A percentile compares a stretch with the other conserved stretches of the same genome.
phyloP scores from a whole-genome alignment of 2,113 vertebrate genomes.

The Hucho hucho region DNA sequence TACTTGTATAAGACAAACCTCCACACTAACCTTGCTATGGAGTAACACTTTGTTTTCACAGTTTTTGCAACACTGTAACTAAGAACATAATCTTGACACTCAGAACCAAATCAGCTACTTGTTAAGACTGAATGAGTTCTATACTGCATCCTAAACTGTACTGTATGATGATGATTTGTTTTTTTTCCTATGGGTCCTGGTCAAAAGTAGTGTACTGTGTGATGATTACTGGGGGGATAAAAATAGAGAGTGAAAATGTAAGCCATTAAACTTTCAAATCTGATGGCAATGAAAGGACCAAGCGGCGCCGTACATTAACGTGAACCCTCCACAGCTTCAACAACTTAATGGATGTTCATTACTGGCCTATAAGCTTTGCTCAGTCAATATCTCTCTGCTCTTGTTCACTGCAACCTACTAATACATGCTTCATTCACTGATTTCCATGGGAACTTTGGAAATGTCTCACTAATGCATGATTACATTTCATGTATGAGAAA shows the following conservation, averaged over 20 bases:
- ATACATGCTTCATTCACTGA: conserved; percentile 20
- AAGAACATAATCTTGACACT: too few species aligned
- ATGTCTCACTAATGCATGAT: conserved; percentile 9
- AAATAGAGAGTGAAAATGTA: conserved; percentile 30
- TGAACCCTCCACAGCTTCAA: conserved; percentile 24
- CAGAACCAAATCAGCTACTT: too few species aligned
- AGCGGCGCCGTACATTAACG: conserved; percentile 18
- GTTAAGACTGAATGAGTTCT: too few species aligned
- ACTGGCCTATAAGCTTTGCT: conserved; percentile 18
- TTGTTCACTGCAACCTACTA: conserved; percentile 26
- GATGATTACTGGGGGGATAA: conserved; percentile 10
- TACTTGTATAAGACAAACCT: not conserved
- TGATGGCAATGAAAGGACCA: conserved; percentile 20
- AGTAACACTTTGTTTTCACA: too few species aligned
- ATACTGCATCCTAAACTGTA: too few species aligned
- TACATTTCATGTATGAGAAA: conserved; percentile 7
- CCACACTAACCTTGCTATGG: too few species aligned
- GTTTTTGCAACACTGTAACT: too few species aligned
- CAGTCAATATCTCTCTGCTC: conserved; percentile 8
- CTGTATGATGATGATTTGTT: too few species aligned
- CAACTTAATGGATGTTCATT: conserved; percentile 38
- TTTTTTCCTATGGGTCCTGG: too few species aligned
- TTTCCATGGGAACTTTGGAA: conserved; percentile 38
- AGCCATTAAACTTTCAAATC: conserved; percentile 36
- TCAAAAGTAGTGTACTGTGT: too few species aligned